Evolutionary conservation across 92 coral and sea anemone genomes (phyloP).

Genomic region (Porites cylindrica): DNA sequence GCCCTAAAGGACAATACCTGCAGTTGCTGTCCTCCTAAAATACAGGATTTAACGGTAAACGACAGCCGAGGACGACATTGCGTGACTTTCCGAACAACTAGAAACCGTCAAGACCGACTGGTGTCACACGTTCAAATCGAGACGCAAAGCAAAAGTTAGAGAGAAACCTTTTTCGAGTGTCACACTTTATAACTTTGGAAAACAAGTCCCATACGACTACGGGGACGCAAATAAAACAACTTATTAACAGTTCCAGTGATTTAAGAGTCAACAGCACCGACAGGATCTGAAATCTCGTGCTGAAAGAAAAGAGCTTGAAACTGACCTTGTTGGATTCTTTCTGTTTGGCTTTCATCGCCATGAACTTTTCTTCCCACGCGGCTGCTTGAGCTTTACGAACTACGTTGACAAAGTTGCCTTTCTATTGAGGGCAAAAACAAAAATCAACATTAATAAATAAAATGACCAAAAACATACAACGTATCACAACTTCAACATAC

Average conservation of each 20-base stretch:
- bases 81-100: neutral
- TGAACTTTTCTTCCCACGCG: slow-evolving; percentile 98
- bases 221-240: too few species aligned
- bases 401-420: slow-evolving; percentile 95
- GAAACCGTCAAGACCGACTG: neutral
- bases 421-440: slow-evolving; percentile 28
- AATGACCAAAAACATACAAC: neutral
- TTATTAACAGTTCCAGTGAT: too few species aligned
- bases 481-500: neutral
- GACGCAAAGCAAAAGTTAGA: too few species aligned
- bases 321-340: slow-evolving; percentile 66
- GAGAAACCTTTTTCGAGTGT: too few species aligned
- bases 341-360: slow-evolving; percentile 98
- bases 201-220: too few species aligned
- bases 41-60: neutral
- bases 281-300: too few species aligned
- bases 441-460: neutral
- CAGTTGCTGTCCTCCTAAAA: too few species aligned
- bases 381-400: slow-evolving; percentile 99
- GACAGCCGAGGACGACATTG: neutral
- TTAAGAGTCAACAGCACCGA: too few species aligned
- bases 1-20: too few species aligned
- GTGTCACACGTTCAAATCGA: neutral
- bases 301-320: neutral
- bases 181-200: too few species aligned